These are phyloP conservation scores for Hipposideros larvatus DNA, from an alignment of 2,797 vertebrate species.

Conservation along the genomic window DNA sequence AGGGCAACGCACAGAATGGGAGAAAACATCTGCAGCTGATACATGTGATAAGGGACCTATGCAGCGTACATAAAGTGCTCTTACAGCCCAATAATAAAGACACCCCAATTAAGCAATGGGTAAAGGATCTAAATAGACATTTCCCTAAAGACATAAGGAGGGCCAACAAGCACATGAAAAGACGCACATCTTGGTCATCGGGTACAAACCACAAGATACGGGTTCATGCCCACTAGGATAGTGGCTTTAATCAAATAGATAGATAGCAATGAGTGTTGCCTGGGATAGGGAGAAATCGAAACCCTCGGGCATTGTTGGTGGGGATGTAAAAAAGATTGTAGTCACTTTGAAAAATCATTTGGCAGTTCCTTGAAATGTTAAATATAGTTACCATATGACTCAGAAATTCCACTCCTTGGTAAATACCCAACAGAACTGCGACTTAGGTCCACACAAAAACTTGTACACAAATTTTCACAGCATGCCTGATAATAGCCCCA, in stretches of 20 bases:
- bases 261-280: too few species aligned
- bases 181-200: neutral
- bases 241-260: neutral
- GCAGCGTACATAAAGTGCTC: neutral
- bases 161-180: neutral
- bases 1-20: neutral
- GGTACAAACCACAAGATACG: neutral
- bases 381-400: neutral
- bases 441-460: neutral
- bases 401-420: neutral
- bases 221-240: too few species aligned
- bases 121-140: neutral
- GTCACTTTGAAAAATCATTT: neutral
- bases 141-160: neutral
- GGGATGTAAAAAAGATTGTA: neutral
- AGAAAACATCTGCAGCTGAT: neutral
- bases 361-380: neutral
- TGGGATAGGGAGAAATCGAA: rapidly evolving
- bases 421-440: neutral
- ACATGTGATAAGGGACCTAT: too few species aligned
- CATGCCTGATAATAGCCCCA: neutral
- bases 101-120: neutral
- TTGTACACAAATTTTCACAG: neutral
- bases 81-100: neutral
- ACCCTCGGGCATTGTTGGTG: rapidly evolving